Evolutionary conservation across 1,140 invertebrate genomes (phyloP).

Genomic region (Leptinotarsa undecemlineata): DNA sequence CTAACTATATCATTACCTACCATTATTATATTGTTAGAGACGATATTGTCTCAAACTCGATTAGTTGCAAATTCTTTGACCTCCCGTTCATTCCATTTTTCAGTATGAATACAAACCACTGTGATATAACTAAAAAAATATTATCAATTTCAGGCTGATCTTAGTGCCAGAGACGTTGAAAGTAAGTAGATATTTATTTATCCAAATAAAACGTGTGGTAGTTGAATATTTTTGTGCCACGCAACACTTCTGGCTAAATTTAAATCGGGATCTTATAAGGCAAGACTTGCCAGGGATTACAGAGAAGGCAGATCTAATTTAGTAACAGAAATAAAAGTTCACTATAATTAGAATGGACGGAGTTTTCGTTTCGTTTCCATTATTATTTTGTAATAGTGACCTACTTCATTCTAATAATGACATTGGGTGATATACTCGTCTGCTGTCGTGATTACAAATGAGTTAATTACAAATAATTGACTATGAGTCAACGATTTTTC

Average conservation of each 20-base stretch:
- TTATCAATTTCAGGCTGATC: constrained; percentile 64
- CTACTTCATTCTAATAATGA: constrained; percentile 1
- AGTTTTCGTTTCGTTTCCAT: constrained; percentile 2
- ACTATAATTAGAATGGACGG: constrained; percentile 15
- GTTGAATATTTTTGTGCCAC: constrained; percentile 20
- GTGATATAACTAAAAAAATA: no score
- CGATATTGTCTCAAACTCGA: no score
- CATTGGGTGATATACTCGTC: background rate
- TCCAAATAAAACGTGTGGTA: background rate
- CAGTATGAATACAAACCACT: no score
- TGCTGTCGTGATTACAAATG: background rate
- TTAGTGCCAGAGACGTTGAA: constrained; percentile 72
- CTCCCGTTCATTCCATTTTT: no score
- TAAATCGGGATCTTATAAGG: constrained; percentile 26
- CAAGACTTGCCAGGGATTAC: constrained; percentile 4
- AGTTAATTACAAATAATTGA: background rate
- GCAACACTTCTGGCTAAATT: constrained; percentile 23
- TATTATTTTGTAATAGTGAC: constrained; percentile 10
- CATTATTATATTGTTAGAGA: no score
- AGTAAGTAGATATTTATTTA: constrained; percentile 62
- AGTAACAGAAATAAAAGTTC: constrained; percentile 12
- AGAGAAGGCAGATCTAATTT: constrained; percentile 15
- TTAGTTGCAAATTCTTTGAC: no score
- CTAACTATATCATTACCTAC: no score
- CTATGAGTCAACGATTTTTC: background rate